Conservation (phyloP, 2,888 invertebrate species). For the Drosophila rellima region DNA sequence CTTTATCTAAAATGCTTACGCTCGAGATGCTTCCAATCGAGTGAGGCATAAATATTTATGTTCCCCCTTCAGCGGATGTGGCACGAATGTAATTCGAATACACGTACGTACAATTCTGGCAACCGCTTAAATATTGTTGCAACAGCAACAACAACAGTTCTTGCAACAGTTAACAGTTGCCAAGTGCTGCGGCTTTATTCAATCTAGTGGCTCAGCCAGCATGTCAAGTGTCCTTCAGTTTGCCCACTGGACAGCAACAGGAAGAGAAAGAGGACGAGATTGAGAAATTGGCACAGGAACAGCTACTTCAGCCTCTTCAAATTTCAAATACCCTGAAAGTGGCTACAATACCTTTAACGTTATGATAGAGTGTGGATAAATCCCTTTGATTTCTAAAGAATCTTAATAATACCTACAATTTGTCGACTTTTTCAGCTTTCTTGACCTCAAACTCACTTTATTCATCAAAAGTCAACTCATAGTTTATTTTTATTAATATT, state of each 20-base stretch:
- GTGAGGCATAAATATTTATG: conserved; percentile 80
- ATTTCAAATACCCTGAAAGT: conserved; percentile 9
- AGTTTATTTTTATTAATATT: too few relatives aligned
- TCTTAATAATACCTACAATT: too few relatives aligned
- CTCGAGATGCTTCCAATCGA: conserved; percentile 79
- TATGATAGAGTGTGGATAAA: not conserved
- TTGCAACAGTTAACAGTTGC: conserved; percentile 71
- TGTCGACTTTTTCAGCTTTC: too few relatives aligned
- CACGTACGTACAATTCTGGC: conserved; percentile 12
- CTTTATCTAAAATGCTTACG: conserved; percentile 85
- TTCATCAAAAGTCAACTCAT: not conserved
- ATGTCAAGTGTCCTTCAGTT: conserved; percentile 83
- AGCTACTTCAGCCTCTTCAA: conserved; percentile 43
- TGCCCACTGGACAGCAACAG: conserved; percentile 30
- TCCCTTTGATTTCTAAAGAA: not conserved
- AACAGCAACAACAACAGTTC: conserved; percentile 17
- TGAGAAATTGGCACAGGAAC: conserved; percentile 40
- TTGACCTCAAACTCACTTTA: not conserved
- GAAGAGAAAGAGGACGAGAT: conserved; percentile 23
- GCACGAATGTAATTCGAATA: conserved; percentile 22
- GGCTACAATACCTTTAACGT: conserved; percentile 17
- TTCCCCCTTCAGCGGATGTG: conserved; percentile 32
- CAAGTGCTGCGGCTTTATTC: conserved; percentile 50
- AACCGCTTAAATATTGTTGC: conserved; percentile 20
- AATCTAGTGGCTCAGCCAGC: conserved; percentile 76